Evolutionary conservation across 2,113 vertebrate species (phyloP).

Genomic region (Eurypyga helias): DNA sequence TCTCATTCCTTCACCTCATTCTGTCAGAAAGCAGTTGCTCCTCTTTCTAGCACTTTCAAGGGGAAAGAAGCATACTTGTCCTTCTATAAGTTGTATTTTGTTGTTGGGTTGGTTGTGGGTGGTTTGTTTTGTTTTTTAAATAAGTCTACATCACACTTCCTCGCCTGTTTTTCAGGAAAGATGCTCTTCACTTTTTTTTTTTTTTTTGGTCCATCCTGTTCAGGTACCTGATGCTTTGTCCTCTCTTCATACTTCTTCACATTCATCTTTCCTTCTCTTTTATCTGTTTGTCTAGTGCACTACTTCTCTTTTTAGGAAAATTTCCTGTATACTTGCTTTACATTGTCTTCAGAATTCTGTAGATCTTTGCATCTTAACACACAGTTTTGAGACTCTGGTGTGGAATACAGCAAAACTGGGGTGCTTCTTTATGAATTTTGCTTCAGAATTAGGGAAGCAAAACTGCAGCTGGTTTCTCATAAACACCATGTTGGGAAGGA

Average conservation of each 20-base stretch:
- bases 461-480: not conserved
- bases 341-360: not conserved
- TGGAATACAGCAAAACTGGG: not conserved
- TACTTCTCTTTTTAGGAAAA: not conserved
- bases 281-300: not conserved
- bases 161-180: not conserved
- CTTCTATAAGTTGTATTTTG: not conserved
- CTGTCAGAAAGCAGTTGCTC: constrained; percentile 8
- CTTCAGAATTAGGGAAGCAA: not conserved
- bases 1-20: constrained; percentile 16
- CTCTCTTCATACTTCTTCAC: not conserved
- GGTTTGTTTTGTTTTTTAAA: not conserved
- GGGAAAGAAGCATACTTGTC: no score
- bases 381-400: not conserved
- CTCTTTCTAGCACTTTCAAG: not conserved
- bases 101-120: not conserved
- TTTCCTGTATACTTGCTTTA: not conserved
- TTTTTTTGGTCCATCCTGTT: not conserved
- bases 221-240: not conserved
- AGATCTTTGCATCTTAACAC: not conserved
- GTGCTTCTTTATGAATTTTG: not conserved
- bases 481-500: not conserved
- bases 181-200: not conserved
- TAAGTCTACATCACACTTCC: not conserved
- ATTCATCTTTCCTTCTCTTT: not conserved